Evolutionary conservation across 2,888 invertebrate genomes (phyloP), one percentile per base, ranked within the genome.

Genomic region (Rosalia funebris): DNA sequence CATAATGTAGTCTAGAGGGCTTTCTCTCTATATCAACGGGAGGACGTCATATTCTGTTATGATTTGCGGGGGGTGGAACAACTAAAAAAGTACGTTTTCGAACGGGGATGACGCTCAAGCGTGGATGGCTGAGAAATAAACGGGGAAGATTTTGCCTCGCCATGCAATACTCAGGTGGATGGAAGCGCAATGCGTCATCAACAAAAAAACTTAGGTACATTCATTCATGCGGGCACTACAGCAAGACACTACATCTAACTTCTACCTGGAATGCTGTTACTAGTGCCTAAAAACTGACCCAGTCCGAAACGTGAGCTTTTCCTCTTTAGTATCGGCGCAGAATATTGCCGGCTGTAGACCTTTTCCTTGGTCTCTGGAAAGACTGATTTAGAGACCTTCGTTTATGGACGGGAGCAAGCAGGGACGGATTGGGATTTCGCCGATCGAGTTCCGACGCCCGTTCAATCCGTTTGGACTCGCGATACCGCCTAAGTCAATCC

Each of bases 321-420:
- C 82, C 95, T 87, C 83, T 95, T 95, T 74, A 96, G 87, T 76
- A 96, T 90, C n/a, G 97, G 96, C 42, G 96, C 96, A 14, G 96
- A 96, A 81, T 94, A 93, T 84, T 97, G 97, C 5, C 97, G 89
- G 75, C 88, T 91, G 82, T 93, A 93, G 70, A 92, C 88, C 81
- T 93, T 93, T 82, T 94, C 94, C 80, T 92, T 92, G 84, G 85
- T 74, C 71, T 79, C 82, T 76, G 68, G 16, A 53, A 45, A 19
- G 42, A 47, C 17, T 11, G 36, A 19, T 15, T 46, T 36, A 11
- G 25, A 15, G 3, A 42, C 42, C 11, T 14, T 19, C 25, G 39
- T 12, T 25, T 47, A 41, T 37, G 34, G 31, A 17, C 31, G 20
- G 7, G 12, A 42, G 20, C 4, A 11, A 11, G 1, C 10, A 31